Evolutionary conservation across 92 coral and sea anemone species (phyloP).

Genomic region (Plumapathes pennacea): DNA sequence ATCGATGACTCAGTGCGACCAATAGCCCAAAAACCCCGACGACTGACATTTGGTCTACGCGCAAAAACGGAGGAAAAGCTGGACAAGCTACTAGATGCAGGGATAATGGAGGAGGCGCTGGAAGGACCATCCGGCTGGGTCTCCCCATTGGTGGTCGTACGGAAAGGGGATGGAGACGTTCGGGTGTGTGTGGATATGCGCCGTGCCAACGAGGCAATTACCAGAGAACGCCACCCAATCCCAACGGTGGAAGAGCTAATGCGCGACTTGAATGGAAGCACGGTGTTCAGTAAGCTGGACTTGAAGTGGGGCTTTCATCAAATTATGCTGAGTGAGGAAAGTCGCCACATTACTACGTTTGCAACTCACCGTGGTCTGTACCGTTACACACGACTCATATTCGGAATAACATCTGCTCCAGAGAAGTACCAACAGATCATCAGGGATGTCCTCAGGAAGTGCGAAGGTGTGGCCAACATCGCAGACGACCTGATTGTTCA

Average conservation of each 20-base stretch:
- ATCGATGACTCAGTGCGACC: slow-evolving; percentile 13
- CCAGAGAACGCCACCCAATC: slow-evolving; percentile 30
- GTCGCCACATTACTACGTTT: slow-evolving; percentile 5
- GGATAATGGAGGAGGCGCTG: slow-evolving; percentile 19
- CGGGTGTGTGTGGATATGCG: slow-evolving; percentile 21
- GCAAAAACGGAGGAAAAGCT: slow-evolving; percentile 12
- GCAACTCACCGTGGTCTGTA: slow-evolving; percentile 4
- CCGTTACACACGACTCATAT: background rate
- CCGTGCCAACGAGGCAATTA: slow-evolving; percentile 5
- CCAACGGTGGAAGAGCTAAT: slow-evolving; percentile 9
- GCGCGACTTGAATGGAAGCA: background rate
- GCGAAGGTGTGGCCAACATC: background rate
- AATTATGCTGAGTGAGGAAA: slow-evolving; percentile 1
- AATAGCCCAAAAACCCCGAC: slow-evolving; percentile 9
- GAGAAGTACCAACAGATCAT: background rate
- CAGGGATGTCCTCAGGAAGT: slow-evolving; percentile 1
- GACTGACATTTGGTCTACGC: slow-evolving; percentile 9
- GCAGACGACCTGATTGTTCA: slow-evolving; percentile 1
- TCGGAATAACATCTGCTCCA: background rate
- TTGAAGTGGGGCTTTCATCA: slow-evolving; percentile 1
- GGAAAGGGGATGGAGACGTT: slow-evolving; percentile 16
- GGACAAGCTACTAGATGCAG: slow-evolving; percentile 1
- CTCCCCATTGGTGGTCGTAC: slow-evolving; percentile 15
- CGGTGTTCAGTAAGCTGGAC: background rate
- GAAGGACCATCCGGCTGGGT: slow-evolving; percentile 30